Base-by-base conservation (phyloP, 2,113 vertebrate genomes). In the Rhinichthys klamathensis region DNA sequence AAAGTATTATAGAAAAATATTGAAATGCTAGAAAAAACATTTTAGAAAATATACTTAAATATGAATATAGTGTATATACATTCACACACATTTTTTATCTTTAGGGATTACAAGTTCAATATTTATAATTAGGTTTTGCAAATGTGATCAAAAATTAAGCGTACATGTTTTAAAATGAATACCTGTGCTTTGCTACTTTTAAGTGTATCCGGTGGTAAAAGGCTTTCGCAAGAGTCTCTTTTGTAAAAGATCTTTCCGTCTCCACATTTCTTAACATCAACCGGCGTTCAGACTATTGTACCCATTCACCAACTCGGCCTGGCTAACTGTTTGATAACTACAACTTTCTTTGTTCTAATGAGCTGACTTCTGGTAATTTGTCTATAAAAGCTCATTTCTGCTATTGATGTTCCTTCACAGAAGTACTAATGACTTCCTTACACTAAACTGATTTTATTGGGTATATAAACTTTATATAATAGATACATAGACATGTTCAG, bases 371-470 rank as follows among this genome's bases (percentile, higher is more conserved):
- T 16, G 12, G 5, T 46, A n/a, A 44, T 73, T 44, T 9, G 21
- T 73, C 21, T 46, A 73, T 25, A 73, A 73, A 75, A 75, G 73
- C 73, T 27, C 3, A 46, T 27, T 41, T 74, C 32, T 73, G 23
- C 38, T 44, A 73, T 23, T 46, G 2, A 41, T 27, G 41, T 72
- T 41, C 23, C 9, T 74, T 73, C 21, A 41, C 69, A 72, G 21
- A 41, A 41, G 35, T 38, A 38, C 32, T 32, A 49, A 15, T 15
- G 13, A 49, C 46, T 49, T 15, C 46, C 13, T 49, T 49, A 15
- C 3, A 15, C 4, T 15, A 49, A 49, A 49, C 46, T 13, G 12
- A 13, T 15, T 49, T 49, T 49, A 12, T 49, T 49, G 12, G 46
- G 3, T 13, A 49, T 49, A 49, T 49, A 41, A 9, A 41, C 41